Evolutionary conservation across 1,140 invertebrate genomes (phyloP).

Genomic region (Cecropterus lyciades): DNA sequence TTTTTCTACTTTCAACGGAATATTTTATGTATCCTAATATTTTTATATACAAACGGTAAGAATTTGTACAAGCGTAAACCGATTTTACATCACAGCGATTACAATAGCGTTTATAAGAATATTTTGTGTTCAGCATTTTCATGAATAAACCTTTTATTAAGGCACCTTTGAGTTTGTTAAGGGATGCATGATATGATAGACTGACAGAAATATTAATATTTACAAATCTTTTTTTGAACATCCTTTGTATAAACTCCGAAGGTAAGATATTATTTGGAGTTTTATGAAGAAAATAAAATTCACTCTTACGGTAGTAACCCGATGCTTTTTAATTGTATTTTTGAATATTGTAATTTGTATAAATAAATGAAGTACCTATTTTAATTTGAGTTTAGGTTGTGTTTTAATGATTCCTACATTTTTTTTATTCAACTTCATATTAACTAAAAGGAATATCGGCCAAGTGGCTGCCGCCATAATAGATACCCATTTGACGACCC

Average conservation of each 20-base stretch:
- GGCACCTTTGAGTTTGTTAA: conserved; percentile 1
- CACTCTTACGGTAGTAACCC: too few species aligned
- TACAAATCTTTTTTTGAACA: neutral
- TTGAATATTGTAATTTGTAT: too few species aligned
- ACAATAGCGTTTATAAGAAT: neutral
- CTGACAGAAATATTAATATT: conserved; percentile 1
- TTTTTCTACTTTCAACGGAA: too few species aligned
- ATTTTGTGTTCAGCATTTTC: neutral
- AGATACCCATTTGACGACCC: too few species aligned
- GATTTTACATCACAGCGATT: neutral
- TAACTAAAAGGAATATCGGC: too few species aligned
- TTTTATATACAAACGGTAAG: neutral
- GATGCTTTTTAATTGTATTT: too few species aligned
- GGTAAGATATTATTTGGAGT: neutral
- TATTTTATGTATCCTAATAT: neutral
- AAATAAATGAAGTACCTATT: too few species aligned
- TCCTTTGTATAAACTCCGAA: neutral
- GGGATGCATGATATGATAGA: neutral
- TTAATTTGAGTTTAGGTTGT: too few species aligned
- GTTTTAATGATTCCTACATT: too few species aligned
- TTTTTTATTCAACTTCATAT: too few species aligned
- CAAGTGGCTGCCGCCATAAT: too few species aligned
- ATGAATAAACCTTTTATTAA: neutral
- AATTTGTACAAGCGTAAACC: conserved; percentile 5
- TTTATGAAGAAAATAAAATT: neutral